These are phyloP conservation scores for Nesogale talazaci DNA, from an alignment of 2,113 vertebrate genomes.

Conservation along the genomic window DNA sequence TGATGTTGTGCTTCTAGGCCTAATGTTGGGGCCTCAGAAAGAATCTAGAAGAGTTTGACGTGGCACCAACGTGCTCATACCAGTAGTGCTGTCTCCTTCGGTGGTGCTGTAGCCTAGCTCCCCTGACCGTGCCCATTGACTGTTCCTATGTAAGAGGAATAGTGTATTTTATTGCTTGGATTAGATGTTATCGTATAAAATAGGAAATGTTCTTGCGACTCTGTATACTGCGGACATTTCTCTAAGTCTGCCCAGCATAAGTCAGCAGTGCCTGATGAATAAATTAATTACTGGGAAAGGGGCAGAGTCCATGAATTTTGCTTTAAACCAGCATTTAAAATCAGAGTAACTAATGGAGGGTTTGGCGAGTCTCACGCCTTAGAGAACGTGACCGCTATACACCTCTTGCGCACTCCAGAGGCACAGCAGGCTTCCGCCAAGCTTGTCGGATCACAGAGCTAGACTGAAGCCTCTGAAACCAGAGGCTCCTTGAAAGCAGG, in stretches of 20 bases:
- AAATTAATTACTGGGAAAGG: neutral
- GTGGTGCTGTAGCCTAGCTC: neutral
- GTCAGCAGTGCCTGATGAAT: neutral
- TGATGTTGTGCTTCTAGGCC: slow-evolving; percentile 1
- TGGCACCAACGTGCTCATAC: neutral
- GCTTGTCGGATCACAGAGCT: neutral
- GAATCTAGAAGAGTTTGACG: neutral
- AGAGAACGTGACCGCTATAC: neutral
- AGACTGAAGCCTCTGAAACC: neutral
- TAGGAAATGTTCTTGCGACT: neutral
- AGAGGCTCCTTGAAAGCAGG: neutral
- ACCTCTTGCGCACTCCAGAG: neutral
- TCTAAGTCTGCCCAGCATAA: neutral
- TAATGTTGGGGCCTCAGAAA: slow-evolving; percentile 6
- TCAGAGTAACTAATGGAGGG: neutral
- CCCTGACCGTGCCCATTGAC: neutral
- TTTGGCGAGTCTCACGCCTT: neutral
- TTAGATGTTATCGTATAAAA: neutral
- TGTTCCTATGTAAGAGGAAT: neutral
- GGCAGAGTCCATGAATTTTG: neutral
- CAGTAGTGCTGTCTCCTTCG: neutral
- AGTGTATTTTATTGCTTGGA: neutral
- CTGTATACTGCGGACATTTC: neutral
- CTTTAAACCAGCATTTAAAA: neutral
- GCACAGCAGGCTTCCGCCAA: neutral